Percentiles rank a stretch among this genome's conserved stretches.
phyloP scores from a whole-genome alignment of 1,140 invertebrate species.

The Brachionus asplanchnoidis region DNA sequence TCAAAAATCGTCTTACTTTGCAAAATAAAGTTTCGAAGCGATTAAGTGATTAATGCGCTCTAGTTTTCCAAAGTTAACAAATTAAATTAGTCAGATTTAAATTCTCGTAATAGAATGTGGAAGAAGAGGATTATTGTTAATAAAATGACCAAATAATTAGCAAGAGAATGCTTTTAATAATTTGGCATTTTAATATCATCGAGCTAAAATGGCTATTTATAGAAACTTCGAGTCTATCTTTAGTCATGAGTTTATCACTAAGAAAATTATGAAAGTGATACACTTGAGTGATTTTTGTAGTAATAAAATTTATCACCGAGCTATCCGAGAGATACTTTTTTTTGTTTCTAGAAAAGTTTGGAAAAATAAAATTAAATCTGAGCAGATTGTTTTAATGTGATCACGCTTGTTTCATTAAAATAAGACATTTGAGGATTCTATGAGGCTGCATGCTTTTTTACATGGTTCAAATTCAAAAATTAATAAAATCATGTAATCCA shows the following conservation, averaged over 20 bases:
- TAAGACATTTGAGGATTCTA: background rate
- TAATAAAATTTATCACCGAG: background rate
- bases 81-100: background rate
- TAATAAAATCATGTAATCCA: background rate
- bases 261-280: background rate
- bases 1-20: background rate
- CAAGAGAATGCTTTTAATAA: background rate
- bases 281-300: slow-evolving; percentile 14
- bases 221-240: background rate
- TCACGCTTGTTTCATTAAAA: background rate
- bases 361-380: background rate
- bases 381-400: background rate
- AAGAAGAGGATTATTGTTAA: background rate
- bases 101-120: background rate
- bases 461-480: background rate
- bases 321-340: background rate
- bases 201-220: background rate
- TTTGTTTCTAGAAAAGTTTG: background rate
- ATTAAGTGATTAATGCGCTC: background rate
- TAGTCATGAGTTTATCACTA: background rate
- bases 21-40: background rate
- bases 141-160: background rate
- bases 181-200: background rate
- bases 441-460: background rate
- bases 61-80: background rate